Percentiles rank a stretch among this genome's conserved stretches.
Conservation (phyloP, 92 coral and sea anemone genomes). For the Bergia sp. region DNA sequence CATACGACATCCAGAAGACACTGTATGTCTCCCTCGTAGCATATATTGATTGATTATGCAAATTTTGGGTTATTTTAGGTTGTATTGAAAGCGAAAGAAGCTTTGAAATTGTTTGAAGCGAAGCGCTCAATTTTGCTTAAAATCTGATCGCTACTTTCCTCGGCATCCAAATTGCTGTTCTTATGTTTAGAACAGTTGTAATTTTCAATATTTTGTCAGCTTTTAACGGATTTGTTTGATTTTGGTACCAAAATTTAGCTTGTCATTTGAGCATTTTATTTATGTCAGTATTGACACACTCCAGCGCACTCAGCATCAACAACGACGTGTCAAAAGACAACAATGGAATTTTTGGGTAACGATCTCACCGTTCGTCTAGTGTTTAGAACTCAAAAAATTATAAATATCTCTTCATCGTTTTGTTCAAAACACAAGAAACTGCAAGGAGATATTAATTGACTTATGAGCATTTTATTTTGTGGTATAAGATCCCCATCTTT, state of each 20-base stretch:
- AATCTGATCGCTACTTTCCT: background rate
- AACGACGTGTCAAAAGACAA: slow-evolving; percentile 4
- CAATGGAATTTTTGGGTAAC: background rate
- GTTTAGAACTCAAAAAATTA: slow-evolving; percentile 43
- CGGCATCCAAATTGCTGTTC: background rate
- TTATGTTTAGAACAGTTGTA: slow-evolving; percentile 35
- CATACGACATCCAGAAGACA: too few species aligned
- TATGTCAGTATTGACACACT: slow-evolving; percentile 39
- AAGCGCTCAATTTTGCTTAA: background rate
- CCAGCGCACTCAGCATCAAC: slow-evolving; percentile 35
- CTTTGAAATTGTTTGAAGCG: too few species aligned
- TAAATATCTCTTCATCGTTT: slow-evolving; percentile 26
- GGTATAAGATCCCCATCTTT: slow-evolving; percentile 5
- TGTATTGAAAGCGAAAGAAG: too few species aligned
- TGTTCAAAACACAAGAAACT: slow-evolving; percentile 11
- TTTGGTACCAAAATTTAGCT: slow-evolving; percentile 37
- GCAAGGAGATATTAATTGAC: slow-evolving; percentile 19
- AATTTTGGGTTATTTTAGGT: too few species aligned
- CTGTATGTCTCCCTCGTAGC: too few species aligned
- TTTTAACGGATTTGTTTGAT: slow-evolving; percentile 15
- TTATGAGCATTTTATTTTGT: slow-evolving; percentile 48
- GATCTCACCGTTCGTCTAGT: slow-evolving; percentile 7
- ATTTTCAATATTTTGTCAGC: slow-evolving; percentile 44
- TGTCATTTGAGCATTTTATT: slow-evolving; percentile 42
- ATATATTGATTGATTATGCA: too few species aligned